Base-by-base conservation (phyloP, 2,888 invertebrate genomes). In the Unio pictorum region DNA sequence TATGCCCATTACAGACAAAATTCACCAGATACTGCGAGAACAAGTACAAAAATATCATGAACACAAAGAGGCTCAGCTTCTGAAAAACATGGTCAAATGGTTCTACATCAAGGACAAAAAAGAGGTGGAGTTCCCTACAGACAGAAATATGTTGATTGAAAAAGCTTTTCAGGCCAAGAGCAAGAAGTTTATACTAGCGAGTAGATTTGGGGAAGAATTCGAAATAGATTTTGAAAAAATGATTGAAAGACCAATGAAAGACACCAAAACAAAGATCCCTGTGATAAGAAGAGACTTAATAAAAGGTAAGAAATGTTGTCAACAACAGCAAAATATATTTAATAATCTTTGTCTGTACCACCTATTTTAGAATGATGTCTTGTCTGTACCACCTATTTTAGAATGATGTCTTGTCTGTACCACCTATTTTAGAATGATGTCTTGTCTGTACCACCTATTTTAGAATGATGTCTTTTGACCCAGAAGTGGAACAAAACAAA, bases 211-310 rank as follows among this genome's bases (percentile, higher is more conserved):
- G 7, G 71, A 61, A 2, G 70, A 72, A 30, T 81, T 75, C 64
- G 69, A 64, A 55, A 72, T 81, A 7, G 76, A 77, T 66, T 76
- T 81, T n/a, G 58, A 60, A 15, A 73, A 69, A 15, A 75, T 78
- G 78, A 71, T 71, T 28, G 81, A 81, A 58, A 75, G 67, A 64
- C 75, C 75, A n/a, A 68, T 65, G 3, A 63, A 64, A 59, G 45
- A 73, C 54, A 68, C 74, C 17, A 60, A 58, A 17, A 69, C 66
- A n/a, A 68, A 66, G 26, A 69, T 71, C 18, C 58, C 66, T 60
- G 75, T 81, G 1, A 63, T 78, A 15, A 68, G 79, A n/a, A 68
- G 75, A 61, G 76, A 79, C 59, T 66, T 73, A 20, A 55, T 76
- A 26, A 69, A 69, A 59, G 78, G 78, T 76, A 71, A 30, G 28